Evolutionary conservation across 2,113 vertebrate species (phyloP).

Genomic region (Orycteropus afer): DNA sequence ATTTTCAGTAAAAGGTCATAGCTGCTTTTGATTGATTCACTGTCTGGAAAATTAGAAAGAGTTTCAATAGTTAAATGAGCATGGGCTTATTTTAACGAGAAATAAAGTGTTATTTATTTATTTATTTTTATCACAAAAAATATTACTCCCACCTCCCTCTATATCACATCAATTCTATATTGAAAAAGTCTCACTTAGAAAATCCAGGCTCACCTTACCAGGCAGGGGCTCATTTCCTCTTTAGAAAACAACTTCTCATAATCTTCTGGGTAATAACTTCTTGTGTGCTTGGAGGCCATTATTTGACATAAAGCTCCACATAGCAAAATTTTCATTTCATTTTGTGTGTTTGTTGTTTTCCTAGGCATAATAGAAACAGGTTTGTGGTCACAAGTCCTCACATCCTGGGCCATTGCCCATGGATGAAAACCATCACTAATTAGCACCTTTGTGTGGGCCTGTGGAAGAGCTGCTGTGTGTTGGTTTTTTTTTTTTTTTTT

Average conservation of each 20-base stretch:
- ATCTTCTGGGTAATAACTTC: neutral
- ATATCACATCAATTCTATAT: neutral
- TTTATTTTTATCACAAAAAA: neutral
- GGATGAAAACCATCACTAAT: constrained; percentile 53
- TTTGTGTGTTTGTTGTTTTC: constrained; percentile 35
- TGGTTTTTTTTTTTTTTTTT: neutral
- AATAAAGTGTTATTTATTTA: neutral
- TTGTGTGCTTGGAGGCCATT: neutral
- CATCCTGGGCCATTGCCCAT: neutral
- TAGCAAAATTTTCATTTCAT: constrained; percentile 53
- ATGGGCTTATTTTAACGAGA: neutral
- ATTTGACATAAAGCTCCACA: constrained; percentile 19
- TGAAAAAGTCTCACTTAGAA: neutral
- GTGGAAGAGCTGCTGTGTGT: constrained; percentile 36
- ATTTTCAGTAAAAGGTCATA: neutral
- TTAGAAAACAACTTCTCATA: constrained; percentile 21
- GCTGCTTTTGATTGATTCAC: neutral
- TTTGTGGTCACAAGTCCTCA: neutral
- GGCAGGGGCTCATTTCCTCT: neutral
- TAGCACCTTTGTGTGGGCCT: constrained; percentile 63
- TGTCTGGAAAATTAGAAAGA: neutral
- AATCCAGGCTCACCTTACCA: neutral
- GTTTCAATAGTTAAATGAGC: neutral
- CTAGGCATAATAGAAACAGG: constrained; percentile 42
- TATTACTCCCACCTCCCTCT: neutral